These are phyloP conservation scores for Drosophila tanythrix DNA, from an alignment of 2,888 invertebrate genomes.

Conservation along the genomic window DNA sequence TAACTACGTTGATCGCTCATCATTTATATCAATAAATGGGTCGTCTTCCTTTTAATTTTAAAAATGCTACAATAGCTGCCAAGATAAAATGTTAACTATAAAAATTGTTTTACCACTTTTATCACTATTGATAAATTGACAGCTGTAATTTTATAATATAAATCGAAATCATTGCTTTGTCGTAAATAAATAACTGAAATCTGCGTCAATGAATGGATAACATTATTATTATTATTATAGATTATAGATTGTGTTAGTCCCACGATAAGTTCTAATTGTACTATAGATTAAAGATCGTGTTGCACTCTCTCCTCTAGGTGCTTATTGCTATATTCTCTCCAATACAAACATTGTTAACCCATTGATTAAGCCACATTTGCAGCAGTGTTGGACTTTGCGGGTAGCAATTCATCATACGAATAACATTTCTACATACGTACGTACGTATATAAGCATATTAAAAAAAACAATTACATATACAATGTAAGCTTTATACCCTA, in stretches of 20 bases:
- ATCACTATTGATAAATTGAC: neutral
- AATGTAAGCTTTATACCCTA: neutral
- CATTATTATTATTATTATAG: neutral
- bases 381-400: slow-evolving; percentile 9
- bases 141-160: neutral
- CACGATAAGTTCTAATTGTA: neutral
- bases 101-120: neutral
- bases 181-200: neutral
- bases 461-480: neutral
- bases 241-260: neutral
- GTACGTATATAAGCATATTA: neutral
- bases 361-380: slow-evolving; percentile 21
- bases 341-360: slow-evolving; percentile 3
- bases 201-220: neutral
- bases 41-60: neutral
- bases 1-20: slow-evolving; percentile 12
- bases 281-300: slow-evolving; percentile 7
- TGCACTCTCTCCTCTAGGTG: neutral
- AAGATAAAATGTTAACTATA: neutral
- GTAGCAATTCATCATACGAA: slow-evolving; percentile 27
- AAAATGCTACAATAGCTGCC: slow-evolving; percentile 1
- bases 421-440: neutral
- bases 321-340: slow-evolving; percentile 5
- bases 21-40: slow-evolving; percentile 3
- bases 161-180: neutral